A percentile compares a stretch with the other conserved stretches of the same genome.
Evolutionary conservation across 2,113 vertebrate genomes (phyloP).

Genomic region (Barnardius zonarius): DNA sequence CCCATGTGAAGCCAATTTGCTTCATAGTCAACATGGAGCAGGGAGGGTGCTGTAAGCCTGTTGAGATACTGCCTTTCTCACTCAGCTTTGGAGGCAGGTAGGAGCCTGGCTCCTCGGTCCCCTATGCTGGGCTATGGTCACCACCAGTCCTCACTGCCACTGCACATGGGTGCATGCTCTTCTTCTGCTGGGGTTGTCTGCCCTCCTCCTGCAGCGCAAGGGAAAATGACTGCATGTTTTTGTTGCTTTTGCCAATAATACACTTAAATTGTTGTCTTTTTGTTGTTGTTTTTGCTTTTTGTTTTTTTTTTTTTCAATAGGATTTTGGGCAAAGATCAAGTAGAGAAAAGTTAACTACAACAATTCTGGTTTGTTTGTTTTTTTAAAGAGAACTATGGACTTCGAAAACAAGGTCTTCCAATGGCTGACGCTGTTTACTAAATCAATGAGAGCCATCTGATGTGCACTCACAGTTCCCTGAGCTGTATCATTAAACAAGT

Average conservation of each 20-base stretch:
- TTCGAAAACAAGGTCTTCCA: neutral
- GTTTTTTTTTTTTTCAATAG: neutral
- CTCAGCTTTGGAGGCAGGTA: neutral
- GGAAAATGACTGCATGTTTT: neutral
- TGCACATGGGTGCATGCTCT: rapidly evolving
- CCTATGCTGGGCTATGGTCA: rapidly evolving
- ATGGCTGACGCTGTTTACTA: neutral
- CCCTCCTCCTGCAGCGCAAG: neutral
- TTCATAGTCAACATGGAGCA: rapidly evolving
- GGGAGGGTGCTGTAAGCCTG: neutral
- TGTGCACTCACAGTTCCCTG: neutral
- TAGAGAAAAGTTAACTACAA: neutral
- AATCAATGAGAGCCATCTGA: neutral
- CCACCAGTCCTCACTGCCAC: rapidly evolving
- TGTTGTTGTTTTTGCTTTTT: neutral
- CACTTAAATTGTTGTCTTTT: neutral
- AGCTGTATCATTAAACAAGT: neutral
- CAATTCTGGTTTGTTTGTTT: neutral
- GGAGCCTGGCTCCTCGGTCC: neutral
- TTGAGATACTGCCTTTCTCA: rapidly evolving
- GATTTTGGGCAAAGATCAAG: neutral
- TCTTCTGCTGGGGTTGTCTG: neutral
- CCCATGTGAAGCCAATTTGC: rapidly evolving
- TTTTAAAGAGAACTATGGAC: neutral
- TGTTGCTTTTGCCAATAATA: neutral